Evolutionary conservation across 2,888 invertebrate species (phyloP).

Genomic region (Eupithecia subumbrata): DNA sequence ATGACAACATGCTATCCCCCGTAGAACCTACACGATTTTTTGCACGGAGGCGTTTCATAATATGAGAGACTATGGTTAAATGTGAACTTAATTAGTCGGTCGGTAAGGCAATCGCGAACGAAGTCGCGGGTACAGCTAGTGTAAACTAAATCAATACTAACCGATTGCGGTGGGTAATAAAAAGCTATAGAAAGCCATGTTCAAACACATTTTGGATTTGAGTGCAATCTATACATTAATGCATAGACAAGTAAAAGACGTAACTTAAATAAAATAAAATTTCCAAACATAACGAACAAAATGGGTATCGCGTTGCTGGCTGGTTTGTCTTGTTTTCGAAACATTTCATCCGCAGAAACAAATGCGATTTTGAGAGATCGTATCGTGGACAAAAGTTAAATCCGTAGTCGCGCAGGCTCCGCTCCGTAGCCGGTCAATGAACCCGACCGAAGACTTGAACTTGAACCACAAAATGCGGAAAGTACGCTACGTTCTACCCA

Average conservation of each 20-base stretch:
- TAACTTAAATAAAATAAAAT: slow-evolving; percentile 18
- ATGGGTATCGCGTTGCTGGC: slow-evolving; percentile 10
- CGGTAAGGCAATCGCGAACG: no score
- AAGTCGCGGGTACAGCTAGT: no score
- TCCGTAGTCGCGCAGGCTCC: slow-evolving; percentile 64
- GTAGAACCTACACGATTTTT: no score
- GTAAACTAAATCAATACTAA: slow-evolving; percentile 55
- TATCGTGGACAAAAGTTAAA: slow-evolving; percentile 50
- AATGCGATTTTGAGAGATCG: slow-evolving; percentile 46
- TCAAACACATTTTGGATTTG: slow-evolving; percentile 68
- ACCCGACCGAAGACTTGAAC: slow-evolving; percentile 73
- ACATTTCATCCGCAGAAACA: slow-evolving; percentile 38
- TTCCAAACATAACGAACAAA: slow-evolving; percentile 21
- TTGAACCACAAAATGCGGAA: slow-evolving; percentile 68
- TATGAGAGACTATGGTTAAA: no score
- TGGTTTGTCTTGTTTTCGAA: slow-evolving; percentile 22
- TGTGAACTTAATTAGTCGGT: no score
- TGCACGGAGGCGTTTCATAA: no score
- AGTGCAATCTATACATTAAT: slow-evolving; percentile 62
- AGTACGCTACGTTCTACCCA: slow-evolving; percentile 53
- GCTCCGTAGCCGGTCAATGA: slow-evolving; percentile 73
- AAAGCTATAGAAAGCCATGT: slow-evolving; percentile 64
- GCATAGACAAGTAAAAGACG: slow-evolving; percentile 38
- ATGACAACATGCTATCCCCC: no score
- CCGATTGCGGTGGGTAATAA: slow-evolving; percentile 61